phyloP scores from a whole-genome alignment of 2,888 invertebrate genomes.

The Mactromeris polynyma region DNA sequence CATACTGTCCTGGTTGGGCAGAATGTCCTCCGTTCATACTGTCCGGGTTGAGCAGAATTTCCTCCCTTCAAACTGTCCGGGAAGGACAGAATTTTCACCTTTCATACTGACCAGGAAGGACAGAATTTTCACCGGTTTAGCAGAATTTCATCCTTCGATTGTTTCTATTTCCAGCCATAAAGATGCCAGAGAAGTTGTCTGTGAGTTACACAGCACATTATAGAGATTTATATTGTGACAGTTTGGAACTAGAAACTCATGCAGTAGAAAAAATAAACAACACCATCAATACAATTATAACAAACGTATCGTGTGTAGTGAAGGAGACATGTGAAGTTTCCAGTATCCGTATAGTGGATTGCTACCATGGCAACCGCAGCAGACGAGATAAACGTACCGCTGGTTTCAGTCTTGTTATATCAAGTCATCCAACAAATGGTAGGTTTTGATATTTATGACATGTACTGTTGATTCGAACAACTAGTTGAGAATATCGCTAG shows the following conservation, averaged over 20 bases:
- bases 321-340: neutral
- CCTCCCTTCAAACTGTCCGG: too few relatives aligned
- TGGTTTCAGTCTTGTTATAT: constrained; percentile 16
- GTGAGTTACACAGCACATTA: constrained; percentile 28
- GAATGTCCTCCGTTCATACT: too few relatives aligned
- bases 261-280: neutral
- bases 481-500: too few relatives aligned
- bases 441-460: neutral
- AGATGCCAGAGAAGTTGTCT: constrained; percentile 19
- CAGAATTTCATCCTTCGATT: too few relatives aligned
- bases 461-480: too few relatives aligned
- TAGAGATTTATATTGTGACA: constrained; percentile 26
- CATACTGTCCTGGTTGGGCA: too few relatives aligned
- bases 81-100: too few relatives aligned
- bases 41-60: too few relatives aligned
- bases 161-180: constrained; percentile 27
- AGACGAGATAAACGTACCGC: neutral
- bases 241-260: neutral
- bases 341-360: neutral
- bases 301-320: neutral
- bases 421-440: neutral
- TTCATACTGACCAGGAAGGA: too few relatives aligned
- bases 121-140: too few relatives aligned
- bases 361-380: neutral
- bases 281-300: neutral